Evolutionary conservation across 2,888 invertebrate genomes (phyloP), one percentile per base, ranked within the genome.

Genomic region (Anthophora plumipes): DNA sequence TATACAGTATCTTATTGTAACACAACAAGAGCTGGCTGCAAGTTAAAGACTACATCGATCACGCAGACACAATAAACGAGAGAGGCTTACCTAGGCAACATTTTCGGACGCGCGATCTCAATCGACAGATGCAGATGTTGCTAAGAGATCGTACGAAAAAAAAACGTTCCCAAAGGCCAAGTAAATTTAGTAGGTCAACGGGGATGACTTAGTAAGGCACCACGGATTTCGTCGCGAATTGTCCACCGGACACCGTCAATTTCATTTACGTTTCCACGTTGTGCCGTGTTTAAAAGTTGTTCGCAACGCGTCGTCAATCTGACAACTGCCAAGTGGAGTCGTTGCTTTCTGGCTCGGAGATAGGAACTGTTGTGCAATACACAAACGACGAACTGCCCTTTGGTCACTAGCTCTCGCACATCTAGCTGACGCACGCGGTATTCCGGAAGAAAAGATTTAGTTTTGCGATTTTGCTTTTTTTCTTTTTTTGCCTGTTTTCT

Each of bases 321-420:
- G 85, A 90, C 89, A 89, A 91, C 91, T 91, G 89, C 71, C 80
- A 84, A 83, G 80, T 66, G 73, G 25, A 12, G 31, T 11, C 50
- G 78, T 86, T 87, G 89, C 83, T 89, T 86, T 87, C 85, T 87
- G 77, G 87, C 89, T 86, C 82, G 75, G 68, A 75, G 74, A 89
- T 85, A 88, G 82, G 17, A 76, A 69, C 82, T 63, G 84, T 90
- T 90, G 87, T 90, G 90, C 86, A 90, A 91, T 77, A 68, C 60
- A 43, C 20, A 46, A n/a, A 48, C 70, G 54, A 59, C 37, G 57
- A 68, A 75, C 80, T 91, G 91, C 90, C 87, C 91, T 92, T 91
- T 91, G 91, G 80, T 88, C 91, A 84, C 82, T 74, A 82, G 80
- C 82, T 84, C 69, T 84, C 69, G 85, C 77, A 73, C 73, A 48